A percentile compares a stretch with the other conserved stretches of the same genome.
Conservation (phyloP, 1,140 invertebrate genomes). For the Drosophila ogumai region DNA sequence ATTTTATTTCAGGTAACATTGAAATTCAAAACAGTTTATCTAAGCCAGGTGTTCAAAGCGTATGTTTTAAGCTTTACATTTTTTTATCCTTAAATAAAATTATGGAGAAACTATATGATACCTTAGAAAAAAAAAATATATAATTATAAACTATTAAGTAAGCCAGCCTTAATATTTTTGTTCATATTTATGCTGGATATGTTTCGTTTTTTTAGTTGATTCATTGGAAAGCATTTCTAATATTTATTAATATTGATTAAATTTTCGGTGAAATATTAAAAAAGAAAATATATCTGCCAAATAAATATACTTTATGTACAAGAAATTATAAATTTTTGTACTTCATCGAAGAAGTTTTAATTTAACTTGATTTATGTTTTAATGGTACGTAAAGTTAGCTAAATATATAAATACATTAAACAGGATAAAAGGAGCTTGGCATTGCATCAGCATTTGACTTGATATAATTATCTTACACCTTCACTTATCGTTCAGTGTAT, state of each 20-base stretch:
- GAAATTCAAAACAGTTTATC: no score
- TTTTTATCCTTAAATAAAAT: neutral
- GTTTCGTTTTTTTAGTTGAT: neutral
- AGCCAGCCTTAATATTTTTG: neutral
- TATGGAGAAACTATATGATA: no score
- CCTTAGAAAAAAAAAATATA: no score
- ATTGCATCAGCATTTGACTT: no score
- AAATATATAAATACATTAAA: no score
- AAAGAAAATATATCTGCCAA: neutral
- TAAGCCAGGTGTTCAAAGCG: neutral
- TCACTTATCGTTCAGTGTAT: no score
- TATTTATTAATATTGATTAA: neutral
- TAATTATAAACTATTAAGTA: no score
- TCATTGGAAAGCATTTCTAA: neutral
- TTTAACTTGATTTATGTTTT: no score
- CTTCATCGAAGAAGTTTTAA: no score
- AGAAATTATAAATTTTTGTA: neutral
- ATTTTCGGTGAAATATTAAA: neutral
- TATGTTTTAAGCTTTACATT: neutral
- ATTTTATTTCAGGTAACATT: neutral
- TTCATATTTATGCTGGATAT: neutral
- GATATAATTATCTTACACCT: no score
- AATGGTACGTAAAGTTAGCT: no score
- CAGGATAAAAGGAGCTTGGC: no score
- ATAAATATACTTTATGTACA: neutral